Conservation (phyloP, 2,113 vertebrate species). For the Psilopogon haemacephalus region DNA sequence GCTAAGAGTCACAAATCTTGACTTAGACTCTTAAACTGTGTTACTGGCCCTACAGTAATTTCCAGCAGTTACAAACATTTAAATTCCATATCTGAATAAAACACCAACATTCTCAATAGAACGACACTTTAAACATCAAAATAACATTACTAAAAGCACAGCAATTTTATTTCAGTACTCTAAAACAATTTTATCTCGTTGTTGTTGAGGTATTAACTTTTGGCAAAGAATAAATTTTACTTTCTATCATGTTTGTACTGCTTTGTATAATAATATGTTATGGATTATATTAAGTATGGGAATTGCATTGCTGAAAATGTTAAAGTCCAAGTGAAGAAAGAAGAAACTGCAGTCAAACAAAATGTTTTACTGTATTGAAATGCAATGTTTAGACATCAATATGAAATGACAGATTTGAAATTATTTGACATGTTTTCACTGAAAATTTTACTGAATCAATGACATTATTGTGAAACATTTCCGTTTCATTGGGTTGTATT, state of each 20-base stretch:
- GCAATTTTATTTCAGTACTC: background rate
- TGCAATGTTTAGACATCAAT: background rate
- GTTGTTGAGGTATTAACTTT: background rate
- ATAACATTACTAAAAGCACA: background rate
- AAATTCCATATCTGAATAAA: background rate
- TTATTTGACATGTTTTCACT: background rate
- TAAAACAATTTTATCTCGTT: background rate
- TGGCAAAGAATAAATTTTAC: background rate
- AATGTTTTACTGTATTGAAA: background rate
- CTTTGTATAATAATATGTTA: background rate
- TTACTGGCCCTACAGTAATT: background rate
- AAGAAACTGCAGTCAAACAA: background rate
- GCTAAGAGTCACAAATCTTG: background rate
- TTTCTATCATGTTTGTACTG: background rate
- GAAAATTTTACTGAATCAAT: background rate
- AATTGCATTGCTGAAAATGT: background rate
- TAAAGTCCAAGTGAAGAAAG: background rate
- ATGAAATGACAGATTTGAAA: background rate
- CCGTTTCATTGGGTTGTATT: background rate
- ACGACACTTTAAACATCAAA: background rate
- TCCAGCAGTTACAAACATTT: background rate
- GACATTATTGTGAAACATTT: slow-evolving; percentile 5
- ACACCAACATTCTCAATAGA: background rate
- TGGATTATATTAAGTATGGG: background rate
- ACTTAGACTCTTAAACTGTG: background rate